These are phyloP conservation scores for Oligia latruncula DNA, from an alignment of 2,888 invertebrate genomes.

Conservation along the genomic window DNA sequence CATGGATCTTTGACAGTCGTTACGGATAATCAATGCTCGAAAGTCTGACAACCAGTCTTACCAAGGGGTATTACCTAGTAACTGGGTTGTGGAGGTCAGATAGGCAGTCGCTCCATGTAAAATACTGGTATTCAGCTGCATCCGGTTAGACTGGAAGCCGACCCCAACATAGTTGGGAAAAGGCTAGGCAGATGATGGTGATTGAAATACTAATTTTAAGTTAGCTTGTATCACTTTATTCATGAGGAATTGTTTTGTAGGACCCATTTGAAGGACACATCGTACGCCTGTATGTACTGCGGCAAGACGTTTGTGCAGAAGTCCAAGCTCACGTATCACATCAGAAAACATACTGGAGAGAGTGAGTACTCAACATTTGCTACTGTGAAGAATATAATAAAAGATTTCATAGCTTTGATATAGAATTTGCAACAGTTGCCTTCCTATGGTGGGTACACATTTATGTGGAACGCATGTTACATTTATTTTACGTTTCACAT, in stretches of 20 bases:
- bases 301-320: constrained; percentile 90
- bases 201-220: background rate
- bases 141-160: too few relatives aligned
- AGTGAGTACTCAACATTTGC: constrained; percentile 78
- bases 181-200: too few relatives aligned
- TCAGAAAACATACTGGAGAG: constrained; percentile 90
- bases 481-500: too few relatives aligned
- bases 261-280: constrained; percentile 86
- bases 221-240: background rate
- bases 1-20: too few relatives aligned
- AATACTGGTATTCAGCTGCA: too few relatives aligned
- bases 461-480: too few relatives aligned
- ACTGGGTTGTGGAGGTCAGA: too few relatives aligned
- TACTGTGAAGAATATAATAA: background rate
- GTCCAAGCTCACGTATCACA: constrained; percentile 90
- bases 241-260: constrained; percentile 66
- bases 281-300: constrained; percentile 88
- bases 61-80: too few relatives aligned
- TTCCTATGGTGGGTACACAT: background rate
- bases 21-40: too few relatives aligned
- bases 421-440: background rate
- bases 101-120: too few relatives aligned
- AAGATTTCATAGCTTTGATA: background rate
- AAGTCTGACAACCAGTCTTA: too few relatives aligned
- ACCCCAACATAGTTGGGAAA: too few relatives aligned